phyloP scores from a whole-genome alignment of 2,888 invertebrate genomes.

The Pyralis farinalis region DNA sequence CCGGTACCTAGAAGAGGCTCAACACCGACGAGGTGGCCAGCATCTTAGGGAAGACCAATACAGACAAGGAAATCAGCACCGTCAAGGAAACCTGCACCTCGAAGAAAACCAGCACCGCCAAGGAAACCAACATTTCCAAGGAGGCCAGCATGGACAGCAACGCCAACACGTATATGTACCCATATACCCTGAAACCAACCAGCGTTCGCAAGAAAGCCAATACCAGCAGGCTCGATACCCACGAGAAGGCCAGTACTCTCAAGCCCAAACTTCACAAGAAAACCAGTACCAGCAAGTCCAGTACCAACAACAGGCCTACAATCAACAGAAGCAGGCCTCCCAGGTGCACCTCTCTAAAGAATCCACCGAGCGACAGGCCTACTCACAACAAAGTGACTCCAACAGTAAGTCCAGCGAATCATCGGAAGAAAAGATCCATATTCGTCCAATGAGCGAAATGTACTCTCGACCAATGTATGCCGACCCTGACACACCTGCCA shows the following conservation, averaged over 20 bases:
- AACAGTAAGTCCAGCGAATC: not conserved
- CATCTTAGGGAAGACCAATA: no score
- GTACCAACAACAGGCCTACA: not conserved
- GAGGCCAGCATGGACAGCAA: no score
- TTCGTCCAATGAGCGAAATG: conserved; percentile 1
- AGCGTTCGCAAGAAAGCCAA: no score
- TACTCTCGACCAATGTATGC: conserved; percentile 7
- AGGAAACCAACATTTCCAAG: no score
- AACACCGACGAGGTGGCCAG: no score
- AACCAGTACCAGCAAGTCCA: conserved; percentile 4
- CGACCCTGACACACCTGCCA: conserved; percentile 32
- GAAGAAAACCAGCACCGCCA: no score
- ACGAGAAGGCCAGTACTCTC: conserved; percentile 19
- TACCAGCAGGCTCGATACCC: conserved; percentile 6
- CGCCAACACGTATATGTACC: no score
- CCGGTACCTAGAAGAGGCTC: no score
- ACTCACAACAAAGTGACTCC: not conserved
- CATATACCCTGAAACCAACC: no score
- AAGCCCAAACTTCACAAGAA: no score
- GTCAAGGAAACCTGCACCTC: no score
- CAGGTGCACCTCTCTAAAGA: not conserved
- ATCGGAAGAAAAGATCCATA: not conserved
- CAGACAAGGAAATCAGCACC: no score
- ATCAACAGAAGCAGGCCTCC: conserved; percentile 3
- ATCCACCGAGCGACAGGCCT: not conserved